Base-by-base conservation (phyloP, 2,113 vertebrate genomes). In the Spermophilus dauricus region DNA sequence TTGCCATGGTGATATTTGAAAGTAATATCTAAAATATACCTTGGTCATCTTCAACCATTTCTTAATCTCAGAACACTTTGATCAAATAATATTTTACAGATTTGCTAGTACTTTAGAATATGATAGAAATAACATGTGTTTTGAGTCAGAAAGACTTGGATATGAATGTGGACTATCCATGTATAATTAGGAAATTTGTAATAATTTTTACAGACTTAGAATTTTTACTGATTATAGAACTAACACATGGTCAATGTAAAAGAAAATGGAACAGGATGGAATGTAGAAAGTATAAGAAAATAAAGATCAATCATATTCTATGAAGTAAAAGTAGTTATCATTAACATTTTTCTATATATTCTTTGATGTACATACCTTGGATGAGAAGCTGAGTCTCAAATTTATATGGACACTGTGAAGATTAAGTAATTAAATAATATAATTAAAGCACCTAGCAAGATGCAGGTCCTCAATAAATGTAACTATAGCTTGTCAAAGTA, bases 1-100 rank as follows among this genome's bases (percentile, higher is more conserved):
- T 70, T 96, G 28, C 20, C 39, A 42, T 72, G n/a, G 10, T 45
- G 92, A 85, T 76, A 95, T 82, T 96, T 91, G 81, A 76, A 20
- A 75, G 3, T 39, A 7, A 14, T 80, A 0, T 76, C 39, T 91
- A 84, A 92, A 80, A 94, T 87, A 30, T 86, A 94, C 51, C 17
- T 32, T n/a, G n/a, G 58, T 76, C 14, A 83, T 78, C 16, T 93
- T 77, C 30, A 85, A 91, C 32, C 67, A 61, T 86, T 77, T 87
- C 37, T 93, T 91, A 86, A 91, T 95, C 18, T 92, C 34, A 70
- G 56, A 96, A 75, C 4, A 92, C 11, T 89, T 93, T 75, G 32
- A 22, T 94, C 70, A 96, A 83, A 91, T 76, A 82, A 65, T n/a
- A 18, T 37, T 96, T 92, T 80, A 83, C 2, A 76, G 4, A 65